Conservation (phyloP, 2,888 invertebrate species). For the Chrysotoxum bicinctum region DNA sequence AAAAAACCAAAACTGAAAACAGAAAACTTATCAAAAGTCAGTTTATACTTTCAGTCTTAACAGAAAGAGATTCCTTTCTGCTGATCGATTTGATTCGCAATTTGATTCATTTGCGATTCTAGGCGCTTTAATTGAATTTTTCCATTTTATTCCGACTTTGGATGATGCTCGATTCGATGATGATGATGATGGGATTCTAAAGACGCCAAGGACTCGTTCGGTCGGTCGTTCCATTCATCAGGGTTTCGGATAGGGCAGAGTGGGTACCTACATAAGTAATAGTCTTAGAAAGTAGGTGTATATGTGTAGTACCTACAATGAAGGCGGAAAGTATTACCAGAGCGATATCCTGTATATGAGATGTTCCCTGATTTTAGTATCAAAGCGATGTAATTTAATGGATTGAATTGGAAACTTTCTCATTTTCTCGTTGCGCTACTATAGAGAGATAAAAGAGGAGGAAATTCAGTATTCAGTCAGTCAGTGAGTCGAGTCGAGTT, state of each 20-base stretch:
- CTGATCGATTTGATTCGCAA: conserved; percentile 70
- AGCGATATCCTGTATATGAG: conserved; percentile 16
- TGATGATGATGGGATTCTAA: conserved; percentile 2
- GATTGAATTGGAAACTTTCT: conserved; percentile 69
- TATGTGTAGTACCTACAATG: not conserved
- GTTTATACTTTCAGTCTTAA: conserved; percentile 4
- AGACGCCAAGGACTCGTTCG: conserved; percentile 10
- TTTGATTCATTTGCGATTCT: conserved; percentile 70
- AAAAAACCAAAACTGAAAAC: not conserved
- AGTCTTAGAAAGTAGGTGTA: conserved; percentile 13
- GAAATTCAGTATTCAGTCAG: not conserved
- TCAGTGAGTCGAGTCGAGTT: conserved; percentile 3
- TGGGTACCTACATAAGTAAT: not conserved
- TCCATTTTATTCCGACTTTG: conserved; percentile 50
- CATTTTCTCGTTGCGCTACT: conserved; percentile 43
- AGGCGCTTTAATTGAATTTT: conserved; percentile 70
- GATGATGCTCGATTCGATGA: conserved; percentile 26
- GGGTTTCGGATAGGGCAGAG: not conserved
- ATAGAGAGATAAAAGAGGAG: conserved; percentile 16
- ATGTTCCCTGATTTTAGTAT: conserved; percentile 41
- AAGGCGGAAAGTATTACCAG: not conserved
- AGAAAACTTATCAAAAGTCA: not conserved
- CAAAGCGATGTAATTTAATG: conserved; percentile 72
- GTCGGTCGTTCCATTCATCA: not conserved
- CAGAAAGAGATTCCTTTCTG: conserved; percentile 27